Evolutionary conservation across 2,797 vertebrate species (phyloP).

Genomic region (Melanotaenia parkinsoni): DNA sequence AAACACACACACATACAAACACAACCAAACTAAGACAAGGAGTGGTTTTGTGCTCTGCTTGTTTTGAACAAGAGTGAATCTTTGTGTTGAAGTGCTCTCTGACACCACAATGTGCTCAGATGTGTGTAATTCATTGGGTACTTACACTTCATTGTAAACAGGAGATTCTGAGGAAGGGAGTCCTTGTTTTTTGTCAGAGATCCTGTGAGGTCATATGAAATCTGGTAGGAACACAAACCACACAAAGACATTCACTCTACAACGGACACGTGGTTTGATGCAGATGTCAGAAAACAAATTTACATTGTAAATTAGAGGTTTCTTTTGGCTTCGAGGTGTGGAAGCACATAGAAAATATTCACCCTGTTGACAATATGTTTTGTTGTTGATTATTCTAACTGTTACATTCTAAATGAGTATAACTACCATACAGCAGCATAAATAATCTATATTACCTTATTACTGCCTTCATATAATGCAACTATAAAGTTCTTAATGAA

Average conservation of each 20-base stretch:
- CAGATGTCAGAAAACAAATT: background rate
- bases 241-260: constrained; percentile 13
- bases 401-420: too few relatives aligned
- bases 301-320: background rate
- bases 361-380: background rate
- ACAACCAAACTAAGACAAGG: constrained; percentile 56
- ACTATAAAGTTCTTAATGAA: too few relatives aligned
- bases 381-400: too few relatives aligned
- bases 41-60: constrained; percentile 55
- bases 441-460: too few relatives aligned
- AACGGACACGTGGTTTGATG: background rate
- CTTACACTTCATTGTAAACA: constrained; percentile 95
- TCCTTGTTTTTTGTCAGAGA: constrained; percentile 93
- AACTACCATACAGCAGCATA: too few relatives aligned
- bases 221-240: constrained; percentile 78
- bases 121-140: constrained; percentile 50
- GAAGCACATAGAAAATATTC: background rate
- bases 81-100: constrained; percentile 61
- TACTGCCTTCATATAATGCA: too few relatives aligned
- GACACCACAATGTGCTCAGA: constrained; percentile 62
- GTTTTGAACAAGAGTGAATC: constrained; percentile 62
- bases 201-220: constrained; percentile 93
- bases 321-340: background rate
- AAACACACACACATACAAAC: constrained; percentile 51
- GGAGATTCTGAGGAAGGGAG: constrained; percentile 91